These are phyloP conservation scores for Lemur catta DNA, from an alignment of 2,797 vertebrate genomes.

Conservation along the genomic window DNA sequence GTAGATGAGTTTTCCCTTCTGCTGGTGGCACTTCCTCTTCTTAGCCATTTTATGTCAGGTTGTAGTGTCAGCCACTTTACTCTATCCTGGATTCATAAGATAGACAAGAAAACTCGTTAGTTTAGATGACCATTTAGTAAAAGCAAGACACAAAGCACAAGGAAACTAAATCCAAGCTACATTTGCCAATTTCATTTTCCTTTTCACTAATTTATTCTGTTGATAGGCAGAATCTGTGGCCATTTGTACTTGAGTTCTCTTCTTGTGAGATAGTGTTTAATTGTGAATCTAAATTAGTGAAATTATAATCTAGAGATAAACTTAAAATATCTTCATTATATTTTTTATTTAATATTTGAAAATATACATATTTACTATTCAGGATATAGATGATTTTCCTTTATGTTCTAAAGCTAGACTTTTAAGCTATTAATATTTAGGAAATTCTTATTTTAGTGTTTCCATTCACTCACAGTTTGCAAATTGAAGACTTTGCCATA, in stretches of 20 bases:
- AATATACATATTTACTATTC: background rate
- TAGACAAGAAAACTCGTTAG: background rate
- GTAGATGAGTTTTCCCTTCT: background rate
- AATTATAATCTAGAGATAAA: constrained; percentile 57
- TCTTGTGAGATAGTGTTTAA: constrained; percentile 38
- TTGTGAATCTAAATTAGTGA: constrained; percentile 54
- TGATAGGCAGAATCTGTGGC: constrained; percentile 46
- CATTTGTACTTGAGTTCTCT: constrained; percentile 64
- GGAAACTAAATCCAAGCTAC: constrained; percentile 12
- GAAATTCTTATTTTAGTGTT: background rate
- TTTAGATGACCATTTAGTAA: background rate
- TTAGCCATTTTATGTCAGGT: background rate
- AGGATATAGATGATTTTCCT: background rate
- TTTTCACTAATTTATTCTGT: constrained; percentile 23
- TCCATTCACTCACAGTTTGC: constrained; percentile 14
- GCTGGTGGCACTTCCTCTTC: background rate
- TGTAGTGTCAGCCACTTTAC: background rate
- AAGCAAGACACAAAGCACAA: background rate
- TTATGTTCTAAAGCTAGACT: background rate
- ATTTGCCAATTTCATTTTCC: constrained; percentile 13
- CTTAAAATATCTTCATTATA: constrained; percentile 58
- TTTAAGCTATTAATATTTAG: background rate
- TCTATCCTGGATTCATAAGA: background rate
- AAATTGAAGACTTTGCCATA: background rate
- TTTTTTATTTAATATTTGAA: constrained; percentile 41